Evolutionary conservation across 2,888 invertebrate genomes (phyloP).

Genomic region (Erynnis tages): DNA sequence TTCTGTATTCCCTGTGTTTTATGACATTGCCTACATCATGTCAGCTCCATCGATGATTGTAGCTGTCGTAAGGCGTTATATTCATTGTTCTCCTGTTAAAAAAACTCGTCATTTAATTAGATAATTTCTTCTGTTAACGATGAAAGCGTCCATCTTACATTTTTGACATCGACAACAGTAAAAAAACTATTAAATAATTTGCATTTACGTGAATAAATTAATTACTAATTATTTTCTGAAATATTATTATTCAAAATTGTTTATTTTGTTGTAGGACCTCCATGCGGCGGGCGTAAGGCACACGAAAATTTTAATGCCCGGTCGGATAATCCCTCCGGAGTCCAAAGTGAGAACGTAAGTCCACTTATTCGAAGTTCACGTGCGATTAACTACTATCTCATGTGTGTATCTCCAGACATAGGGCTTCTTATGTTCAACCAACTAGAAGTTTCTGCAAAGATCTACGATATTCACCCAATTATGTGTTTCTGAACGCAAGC

Average conservation of each 20-base stretch:
- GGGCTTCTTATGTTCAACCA: neutral
- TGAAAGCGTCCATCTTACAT: neutral
- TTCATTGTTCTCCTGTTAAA: conserved; percentile 25
- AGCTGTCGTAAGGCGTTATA: conserved; percentile 32
- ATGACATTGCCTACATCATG: conserved; percentile 6
- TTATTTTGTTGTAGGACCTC: conserved; percentile 62
- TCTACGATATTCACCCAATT: no score
- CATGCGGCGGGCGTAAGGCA: conserved; percentile 55
- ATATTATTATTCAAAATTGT: conserved; percentile 18
- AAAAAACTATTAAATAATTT: conserved; percentile 4
- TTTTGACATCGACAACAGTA: neutral
- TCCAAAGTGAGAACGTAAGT: conserved; percentile 65
- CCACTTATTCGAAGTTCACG: conserved; percentile 37
- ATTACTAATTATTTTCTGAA: neutral
- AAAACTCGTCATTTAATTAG: conserved; percentile 23
- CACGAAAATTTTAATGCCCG: conserved; percentile 70
- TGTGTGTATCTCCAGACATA: conserved; percentile 24
- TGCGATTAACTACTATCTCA: conserved; percentile 46
- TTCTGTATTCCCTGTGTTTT: no score
- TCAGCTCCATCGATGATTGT: conserved; percentile 12
- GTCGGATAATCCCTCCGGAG: conserved; percentile 66
- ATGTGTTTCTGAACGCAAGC: no score
- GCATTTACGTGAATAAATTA: neutral
- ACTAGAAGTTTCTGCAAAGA: neutral
- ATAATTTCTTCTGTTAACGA: conserved; percentile 5